Percentiles rank a stretch among this genome's conserved stretches.
phyloP scores from a whole-genome alignment of 2,888 invertebrate species.

The Caenorhabditis sp. region DNA sequence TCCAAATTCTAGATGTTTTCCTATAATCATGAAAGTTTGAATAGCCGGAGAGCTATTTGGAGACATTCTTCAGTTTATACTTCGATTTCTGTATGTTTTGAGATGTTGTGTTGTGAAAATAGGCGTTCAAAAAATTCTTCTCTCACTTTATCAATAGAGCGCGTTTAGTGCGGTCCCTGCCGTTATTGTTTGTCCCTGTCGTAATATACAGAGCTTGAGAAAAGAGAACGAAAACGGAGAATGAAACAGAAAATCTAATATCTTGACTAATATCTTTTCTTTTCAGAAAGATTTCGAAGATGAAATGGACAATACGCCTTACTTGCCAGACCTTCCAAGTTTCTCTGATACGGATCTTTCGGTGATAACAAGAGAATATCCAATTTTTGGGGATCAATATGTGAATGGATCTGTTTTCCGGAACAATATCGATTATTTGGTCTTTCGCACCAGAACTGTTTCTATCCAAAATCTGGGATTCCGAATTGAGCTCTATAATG shows the following conservation, averaged over 20 bases:
- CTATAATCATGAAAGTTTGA: constrained; percentile 14
- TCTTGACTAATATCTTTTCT: background rate
- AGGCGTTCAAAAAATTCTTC: background rate
- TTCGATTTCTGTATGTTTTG: constrained; percentile 36
- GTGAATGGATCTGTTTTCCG: constrained; percentile 59
- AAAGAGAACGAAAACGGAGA: constrained; percentile 7
- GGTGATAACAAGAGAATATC: constrained; percentile 56
- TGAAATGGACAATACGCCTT: constrained; percentile 27
- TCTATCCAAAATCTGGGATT: constrained; percentile 62
- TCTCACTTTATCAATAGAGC: too few species aligned
- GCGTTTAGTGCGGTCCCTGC: too few species aligned
- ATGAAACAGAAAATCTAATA: too few species aligned
- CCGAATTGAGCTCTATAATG: constrained; percentile 53
- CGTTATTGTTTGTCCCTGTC: too few species aligned
- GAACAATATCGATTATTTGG: constrained; percentile 60
- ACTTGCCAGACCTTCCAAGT: constrained; percentile 46
- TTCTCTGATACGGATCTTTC: constrained; percentile 57
- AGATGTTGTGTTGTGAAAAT: constrained; percentile 16
- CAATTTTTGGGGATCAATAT: constrained; percentile 59
- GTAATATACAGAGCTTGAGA: too few species aligned
- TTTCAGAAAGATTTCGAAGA: constrained; percentile 46
- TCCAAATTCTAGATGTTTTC: constrained; percentile 38
- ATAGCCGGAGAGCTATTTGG: constrained; percentile 36
- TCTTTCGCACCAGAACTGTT: constrained; percentile 64
- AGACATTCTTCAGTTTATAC: constrained; percentile 39